Evolutionary conservation across 2,113 vertebrate species (phyloP).

Genomic region (Holacanthus passer): DNA sequence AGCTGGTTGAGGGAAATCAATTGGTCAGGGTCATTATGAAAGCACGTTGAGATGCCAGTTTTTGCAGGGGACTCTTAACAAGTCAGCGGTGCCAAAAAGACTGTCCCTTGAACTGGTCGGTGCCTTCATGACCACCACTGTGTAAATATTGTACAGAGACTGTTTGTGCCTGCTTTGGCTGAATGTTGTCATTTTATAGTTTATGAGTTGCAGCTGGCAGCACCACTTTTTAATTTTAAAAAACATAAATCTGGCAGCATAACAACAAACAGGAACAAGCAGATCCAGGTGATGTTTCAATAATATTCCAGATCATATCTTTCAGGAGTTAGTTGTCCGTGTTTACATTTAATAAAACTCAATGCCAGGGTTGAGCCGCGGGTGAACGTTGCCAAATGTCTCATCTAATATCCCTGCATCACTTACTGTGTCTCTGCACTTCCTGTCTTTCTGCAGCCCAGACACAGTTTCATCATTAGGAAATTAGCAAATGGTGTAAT

Average conservation of each 20-base stretch:
- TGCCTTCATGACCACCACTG: background rate
- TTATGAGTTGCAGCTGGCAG: background rate
- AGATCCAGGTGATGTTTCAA: background rate
- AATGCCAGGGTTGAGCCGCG: background rate
- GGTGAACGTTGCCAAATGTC: slow-evolving; percentile 13
- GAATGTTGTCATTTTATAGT: background rate
- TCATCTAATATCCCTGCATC: background rate
- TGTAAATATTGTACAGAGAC: background rate
- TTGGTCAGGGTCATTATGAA: slow-evolving; percentile 11
- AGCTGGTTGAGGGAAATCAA: slow-evolving; percentile 23
- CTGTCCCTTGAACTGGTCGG: background rate
- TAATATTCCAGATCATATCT: background rate
- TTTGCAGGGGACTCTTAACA: background rate
- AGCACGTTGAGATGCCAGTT: background rate
- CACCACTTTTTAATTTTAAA: background rate
- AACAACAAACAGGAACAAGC: background rate
- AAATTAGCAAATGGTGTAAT: slow-evolving; percentile 67
- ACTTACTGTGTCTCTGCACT: background rate
- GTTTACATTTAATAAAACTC: background rate
- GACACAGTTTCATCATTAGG: slow-evolving; percentile 37
- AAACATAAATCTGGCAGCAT: background rate
- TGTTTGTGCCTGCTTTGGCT: background rate
- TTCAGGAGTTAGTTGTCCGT: background rate
- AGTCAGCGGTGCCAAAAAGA: background rate
- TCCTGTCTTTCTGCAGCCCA: slow-evolving; percentile 28